Evolutionary conservation across 2,797 vertebrate species (phyloP), one percentile per base, ranked within the genome.

Genomic region (Danionella dracula): DNA sequence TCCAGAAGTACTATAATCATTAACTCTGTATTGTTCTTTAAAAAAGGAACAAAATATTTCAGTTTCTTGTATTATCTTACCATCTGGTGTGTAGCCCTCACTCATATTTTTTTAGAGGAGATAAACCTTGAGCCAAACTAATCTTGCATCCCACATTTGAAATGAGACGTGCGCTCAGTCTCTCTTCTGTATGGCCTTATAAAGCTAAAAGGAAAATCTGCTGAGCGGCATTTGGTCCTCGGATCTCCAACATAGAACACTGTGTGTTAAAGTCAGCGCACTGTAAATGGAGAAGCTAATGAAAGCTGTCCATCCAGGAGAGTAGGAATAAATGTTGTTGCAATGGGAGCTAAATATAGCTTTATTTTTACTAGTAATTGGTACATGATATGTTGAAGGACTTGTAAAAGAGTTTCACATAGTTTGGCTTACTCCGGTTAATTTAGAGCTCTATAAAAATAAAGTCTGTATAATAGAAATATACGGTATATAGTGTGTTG

Each of bases 151-250:
- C 64, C 11, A 68, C 49, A 32, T 73, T 50, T 76, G 81, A 74
- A 63, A 75, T 78, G 71, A 46, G 67, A 23, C 44, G 19, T 45
- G 67, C 75, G 62, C 46, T 64, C 66, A 68, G 48, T 21, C 62
- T 72, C 68, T 73, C 42, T 32, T 49, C 63, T 53, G 54, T 54
- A 17, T 63, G 71, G 78, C 88, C 87, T 81, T 90, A 86, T 89
- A 88, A 86, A 88, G 87, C 54, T 76, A 74, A 81, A 77, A 69
- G 37, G 66, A 76, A 68, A 56, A 16, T 63, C 53, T 38, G 42
- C 37, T 16, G 27, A 45, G 45, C 41, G 53, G 42, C 46, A 21
- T 56, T 40, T 57, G 67, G 48, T 44, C 23, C 66, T 16, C 11
- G 40, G 55, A 20, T 62, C 35, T 70, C 50, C 58, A 48, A 12